Conservation (phyloP, 2,797 vertebrate genomes). For the Lutjanus campechanus region DNA sequence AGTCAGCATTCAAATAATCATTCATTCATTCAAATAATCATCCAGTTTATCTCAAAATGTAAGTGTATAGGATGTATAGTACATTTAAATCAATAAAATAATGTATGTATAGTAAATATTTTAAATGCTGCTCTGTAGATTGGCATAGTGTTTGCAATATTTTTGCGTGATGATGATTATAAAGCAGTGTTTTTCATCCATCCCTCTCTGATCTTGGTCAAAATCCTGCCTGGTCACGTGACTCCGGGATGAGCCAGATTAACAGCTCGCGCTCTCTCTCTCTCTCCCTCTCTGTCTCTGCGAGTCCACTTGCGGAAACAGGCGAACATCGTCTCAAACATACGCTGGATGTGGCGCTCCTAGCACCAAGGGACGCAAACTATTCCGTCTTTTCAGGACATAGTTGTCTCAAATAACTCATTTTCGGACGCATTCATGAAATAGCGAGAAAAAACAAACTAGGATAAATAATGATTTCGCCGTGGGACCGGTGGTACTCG, state of each 20-base stretch:
- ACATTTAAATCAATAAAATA: too few relatives aligned
- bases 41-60: background rate
- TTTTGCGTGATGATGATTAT: conserved; percentile 10
- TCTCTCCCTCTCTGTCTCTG: conserved; percentile 11
- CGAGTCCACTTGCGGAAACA: conserved; percentile 45
- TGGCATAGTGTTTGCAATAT: background rate
- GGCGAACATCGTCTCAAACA: conserved; percentile 23
- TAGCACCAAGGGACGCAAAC: conserved; percentile 22
- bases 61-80: too few relatives aligned
- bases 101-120: too few relatives aligned
- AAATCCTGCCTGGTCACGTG: conserved; percentile 81
- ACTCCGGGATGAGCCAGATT: conserved; percentile 78
- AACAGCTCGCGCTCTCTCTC: conserved; percentile 34
- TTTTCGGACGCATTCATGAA: conserved; percentile 70
- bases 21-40: too few relatives aligned
- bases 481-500: conserved; percentile 97
- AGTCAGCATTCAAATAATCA: too few relatives aligned
- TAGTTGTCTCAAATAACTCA: background rate
- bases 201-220: conserved; percentile 24
- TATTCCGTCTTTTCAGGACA: background rate
- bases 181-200: background rate
- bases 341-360: conserved; percentile 55
- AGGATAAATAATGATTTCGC: conserved; percentile 87
- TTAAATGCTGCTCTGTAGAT: too few relatives aligned
- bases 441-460: conserved; percentile 40